Evolutionary conservation across 2,888 invertebrate species (phyloP).

Genomic region (Caenorhabditis uteleia): DNA sequence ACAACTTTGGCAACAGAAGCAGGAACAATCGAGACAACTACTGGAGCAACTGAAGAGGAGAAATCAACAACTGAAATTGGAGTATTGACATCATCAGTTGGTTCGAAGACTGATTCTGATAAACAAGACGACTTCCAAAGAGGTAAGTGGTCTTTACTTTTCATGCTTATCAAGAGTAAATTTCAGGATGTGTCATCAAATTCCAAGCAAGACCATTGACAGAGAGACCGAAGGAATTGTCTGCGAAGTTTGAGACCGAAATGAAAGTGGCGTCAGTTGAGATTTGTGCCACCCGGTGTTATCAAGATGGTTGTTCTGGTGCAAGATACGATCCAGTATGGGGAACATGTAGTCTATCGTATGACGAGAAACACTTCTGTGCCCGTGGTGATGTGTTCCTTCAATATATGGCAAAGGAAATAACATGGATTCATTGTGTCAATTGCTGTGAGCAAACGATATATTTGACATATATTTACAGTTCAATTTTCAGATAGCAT

Average conservation of each 20-base stretch:
- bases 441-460: too few species aligned
- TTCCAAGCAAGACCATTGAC: conserved; percentile 56
- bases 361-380: conserved; percentile 57
- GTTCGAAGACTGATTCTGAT: neutral
- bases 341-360: conserved; percentile 56
- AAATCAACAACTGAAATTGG: conserved; percentile 3
- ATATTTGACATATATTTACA: too few species aligned
- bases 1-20: conserved; percentile 11
- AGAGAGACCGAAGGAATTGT: conserved; percentile 50
- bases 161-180: conserved; percentile 6
- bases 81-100: neutral
- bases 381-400: conserved; percentile 46
- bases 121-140: conserved; percentile 19
- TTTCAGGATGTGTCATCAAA: conserved; percentile 58
- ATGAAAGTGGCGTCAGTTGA: conserved; percentile 51
- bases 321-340: conserved; percentile 55
- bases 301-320: conserved; percentile 63
- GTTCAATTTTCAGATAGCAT: too few species aligned
- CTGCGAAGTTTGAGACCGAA: conserved; percentile 48
- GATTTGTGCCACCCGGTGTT: conserved; percentile 58
- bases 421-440: conserved; percentile 63
- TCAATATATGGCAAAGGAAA: conserved; percentile 45
- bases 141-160: too few species aligned
- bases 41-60: neutral
- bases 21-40: neutral